Base-by-base conservation (phyloP, 2,113 vertebrate genomes). In the Lepidothrix coronata region DNA sequence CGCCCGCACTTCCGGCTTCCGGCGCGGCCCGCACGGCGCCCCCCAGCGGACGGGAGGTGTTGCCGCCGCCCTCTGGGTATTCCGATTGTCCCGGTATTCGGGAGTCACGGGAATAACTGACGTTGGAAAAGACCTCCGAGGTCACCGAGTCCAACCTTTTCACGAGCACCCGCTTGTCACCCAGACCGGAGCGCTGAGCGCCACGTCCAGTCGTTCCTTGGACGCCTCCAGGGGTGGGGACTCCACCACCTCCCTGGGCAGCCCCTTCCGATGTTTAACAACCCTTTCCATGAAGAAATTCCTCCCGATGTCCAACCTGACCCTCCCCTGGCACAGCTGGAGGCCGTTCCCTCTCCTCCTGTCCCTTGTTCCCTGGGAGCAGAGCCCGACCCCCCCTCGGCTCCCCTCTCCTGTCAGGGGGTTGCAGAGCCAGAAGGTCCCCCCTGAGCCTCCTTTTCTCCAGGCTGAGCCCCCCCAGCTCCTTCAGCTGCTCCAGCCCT, bases 21-120 rank as follows among this genome's bases (percentile, higher is more conserved):
- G 84, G 46, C 19, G 10, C 9, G 1, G 9, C 9, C 52, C 21
- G 48, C 16, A 8, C 3, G 46, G 62, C 88, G 77, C 88, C 88
- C 41, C 82, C 85, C 1, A 15, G 72, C 65, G 88, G 73, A 2
- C 12, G 1, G 66, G 86, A 55, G 73, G 91, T 11, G 58, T 14
- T 0, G 9, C 59, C 1, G 17, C 58, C 27, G 12, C 35, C 62
- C 21, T 6, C 21, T 1, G 37, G 25, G 1, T 3, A 1, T 9
- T 0, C 22, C 22, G 27, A 7, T 39, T 28, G 0, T 30, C 19
- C 55, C 46, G 5, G 13, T 22, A 12, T 33, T 14, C 31, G 31
- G 55, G 30, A 15, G 5, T 10, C 25, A 15, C 49, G 8, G 33
- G 41, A 44, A 11, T 5, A 10, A 2, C 24, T 3, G 54, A 8